These are phyloP conservation scores for Fistularia tabacaria DNA, from an alignment of 2,797 vertebrate species.

Conservation along the genomic window DNA sequence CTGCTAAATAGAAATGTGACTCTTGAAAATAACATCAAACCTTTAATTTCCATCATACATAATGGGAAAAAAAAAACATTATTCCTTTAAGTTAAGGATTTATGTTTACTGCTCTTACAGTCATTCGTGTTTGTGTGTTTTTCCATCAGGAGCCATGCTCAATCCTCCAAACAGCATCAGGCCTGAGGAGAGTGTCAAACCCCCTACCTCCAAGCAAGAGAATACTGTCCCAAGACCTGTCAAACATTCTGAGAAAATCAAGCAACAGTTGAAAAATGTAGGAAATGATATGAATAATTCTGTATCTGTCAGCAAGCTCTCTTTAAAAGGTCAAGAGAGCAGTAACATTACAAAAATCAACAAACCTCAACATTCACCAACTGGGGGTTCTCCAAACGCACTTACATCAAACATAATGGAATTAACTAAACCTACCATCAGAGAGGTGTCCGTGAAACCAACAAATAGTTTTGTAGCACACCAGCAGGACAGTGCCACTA, in stretches of 20 bases:
- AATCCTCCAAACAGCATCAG: conserved; percentile 39
- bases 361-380: conserved; percentile 25
- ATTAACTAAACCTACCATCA: conserved; percentile 2
- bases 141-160: conserved; percentile 56
- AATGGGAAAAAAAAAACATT: too few species aligned
- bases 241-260: conserved; percentile 45
- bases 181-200: conserved; percentile 47
- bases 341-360: conserved; percentile 44
- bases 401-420: conserved; percentile 18
- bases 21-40: too few species aligned
- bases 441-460: conserved; percentile 6
- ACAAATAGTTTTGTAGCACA: conserved; percentile 10
- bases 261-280: conserved; percentile 41
- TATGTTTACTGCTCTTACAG: too few species aligned
- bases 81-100: too few species aligned
- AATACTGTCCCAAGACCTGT: conserved; percentile 36
- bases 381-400: conserved; percentile 11
- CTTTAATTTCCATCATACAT: too few species aligned
- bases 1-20: too few species aligned
- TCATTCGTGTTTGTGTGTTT: conserved; percentile 11
- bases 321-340: conserved; percentile 44
- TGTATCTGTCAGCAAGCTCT: conserved; percentile 53
- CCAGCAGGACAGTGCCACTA: conserved; percentile 3
- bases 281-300: conserved; percentile 44
- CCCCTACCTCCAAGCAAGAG: conserved; percentile 45